Base-by-base conservation (phyloP, 2,797 vertebrate genomes). In the Sebastes taczanowskii region DNA sequence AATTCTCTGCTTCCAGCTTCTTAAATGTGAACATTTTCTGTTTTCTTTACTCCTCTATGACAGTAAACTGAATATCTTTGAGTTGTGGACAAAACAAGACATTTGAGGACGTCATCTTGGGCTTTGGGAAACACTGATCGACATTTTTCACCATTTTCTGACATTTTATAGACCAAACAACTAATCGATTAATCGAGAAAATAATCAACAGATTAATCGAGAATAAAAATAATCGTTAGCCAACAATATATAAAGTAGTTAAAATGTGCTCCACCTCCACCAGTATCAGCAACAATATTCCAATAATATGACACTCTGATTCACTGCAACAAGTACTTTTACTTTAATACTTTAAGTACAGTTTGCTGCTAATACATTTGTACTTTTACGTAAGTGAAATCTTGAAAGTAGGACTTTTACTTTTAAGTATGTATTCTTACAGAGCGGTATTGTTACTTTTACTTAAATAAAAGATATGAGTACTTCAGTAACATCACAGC, bases 81-180 rank as follows among this genome's bases (percentile, higher is more conserved):
- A 42, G 38, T 42, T 42, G 38, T 0, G 38, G 38, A 42, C 14
- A 42, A 42, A 7, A 42, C 38, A 16, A 42, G 38, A 42, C 14
- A 42, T 42, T 42, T 16, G 38, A 42, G 14, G 38, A 3, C 14
- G 38, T 42, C 14, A 42, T 42, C 38, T 42, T 42, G 38, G 0
- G 14, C 38, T 42, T 42, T 42, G 0, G 0, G 38, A 42, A 42
- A 42, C 38, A 42, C 6, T 42, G 38, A 16, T 42, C 38, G 0
- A 16, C 38, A 42, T 42, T 35, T 35, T 35, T 5, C 2, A 35
- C 11, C 11, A 13, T 35, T 42, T 42, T 42, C 38, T 42, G 38
- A 42, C 35, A 38, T 38, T 38, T 38, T 38, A 0, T 38, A 38
- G 0, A 38, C 5, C 35, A 38, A 14, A 38, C 38, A 42, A 42